Base-by-base conservation (phyloP, 2,888 invertebrate genomes). In the Thelaira solivaga region DNA sequence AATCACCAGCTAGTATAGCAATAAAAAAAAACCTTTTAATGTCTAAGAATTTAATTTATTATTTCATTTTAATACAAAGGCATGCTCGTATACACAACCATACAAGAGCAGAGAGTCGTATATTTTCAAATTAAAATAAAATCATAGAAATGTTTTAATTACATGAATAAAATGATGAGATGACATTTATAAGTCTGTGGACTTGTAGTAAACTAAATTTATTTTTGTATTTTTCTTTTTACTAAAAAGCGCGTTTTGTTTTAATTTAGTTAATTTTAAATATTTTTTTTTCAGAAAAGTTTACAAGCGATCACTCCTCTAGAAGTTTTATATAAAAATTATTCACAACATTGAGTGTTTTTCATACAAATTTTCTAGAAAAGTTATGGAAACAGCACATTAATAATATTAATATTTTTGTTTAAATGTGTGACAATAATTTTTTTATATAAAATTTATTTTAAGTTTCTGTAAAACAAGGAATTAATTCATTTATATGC, bases 11-110 rank as follows among this genome's bases (percentile, higher is more conserved):
- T 43, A n/a, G n/a, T n/a, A 62, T 10, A 53, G 49, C 22, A 49
- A n/a, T n/a, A n/a, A n/a, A n/a, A n/a, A n/a, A 61, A 11, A 34
- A 53, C 36, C 43, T 49, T 49, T 68, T 16, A 47, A 29, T 26
- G 57, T 51, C 53, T 53, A 2, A 34, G 34, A 62, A 43, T 71
- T 51, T 36, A 62, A 71, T 71, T 62, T 62, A 71, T 71, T 61
- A 71, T 61, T 51, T 53, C 43, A 61, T 59, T 69, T 49, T 26
- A 59, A 39, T 57, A 29, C 24, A 51, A 20, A 18, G 13, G 31
- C 6, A 13, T 39, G 20, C 11, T 5, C 22, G 6, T 10, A 67
- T 10, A 36, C 24, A 36, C 11, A 43, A 13, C 5, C 4, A 20
- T n/a, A 26, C 1, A 8, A 18, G 16, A 26, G 0, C 11, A 39